phyloP scores from a whole-genome alignment of 2,113 vertebrate species.

The Perognathus longimembris region DNA sequence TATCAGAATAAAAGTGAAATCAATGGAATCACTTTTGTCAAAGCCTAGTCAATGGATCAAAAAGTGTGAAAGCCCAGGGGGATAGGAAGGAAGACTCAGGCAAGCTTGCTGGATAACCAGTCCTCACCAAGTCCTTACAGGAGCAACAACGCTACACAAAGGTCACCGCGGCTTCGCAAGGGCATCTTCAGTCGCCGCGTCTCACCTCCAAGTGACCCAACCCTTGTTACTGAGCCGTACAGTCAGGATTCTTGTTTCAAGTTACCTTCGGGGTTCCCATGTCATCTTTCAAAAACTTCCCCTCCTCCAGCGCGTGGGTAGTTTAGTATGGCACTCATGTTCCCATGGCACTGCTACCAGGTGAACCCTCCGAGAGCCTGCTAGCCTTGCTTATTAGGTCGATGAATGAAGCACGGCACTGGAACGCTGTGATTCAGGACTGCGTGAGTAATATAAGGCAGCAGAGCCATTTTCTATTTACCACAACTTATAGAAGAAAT shows the following conservation, averaged over 20 bases:
- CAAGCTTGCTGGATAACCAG: background rate
- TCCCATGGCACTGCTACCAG: background rate
- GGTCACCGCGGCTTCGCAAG: no score
- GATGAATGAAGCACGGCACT: no score
- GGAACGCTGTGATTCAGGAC: background rate
- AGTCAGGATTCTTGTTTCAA: background rate
- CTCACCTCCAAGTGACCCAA: background rate
- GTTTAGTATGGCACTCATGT: background rate
- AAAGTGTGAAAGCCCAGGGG: no score
- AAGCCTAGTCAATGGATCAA: background rate
- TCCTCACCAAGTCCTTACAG: background rate
- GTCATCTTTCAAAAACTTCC: background rate
- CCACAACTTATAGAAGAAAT: background rate
- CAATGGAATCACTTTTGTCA: background rate
- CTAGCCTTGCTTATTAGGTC: no score
- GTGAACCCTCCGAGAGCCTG: no score
- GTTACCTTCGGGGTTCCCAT: background rate
- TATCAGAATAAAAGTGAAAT: background rate
- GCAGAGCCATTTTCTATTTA: background rate
- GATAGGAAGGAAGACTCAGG: background rate
- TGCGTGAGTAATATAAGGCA: conserved; percentile 22
- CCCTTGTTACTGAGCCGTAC: background rate
- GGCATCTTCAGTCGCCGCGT: background rate
- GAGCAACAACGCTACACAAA: background rate
- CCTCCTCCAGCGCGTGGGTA: background rate